Base-by-base conservation (phyloP, 2,888 invertebrate species). In the Cacoxenus indagator region DNA sequence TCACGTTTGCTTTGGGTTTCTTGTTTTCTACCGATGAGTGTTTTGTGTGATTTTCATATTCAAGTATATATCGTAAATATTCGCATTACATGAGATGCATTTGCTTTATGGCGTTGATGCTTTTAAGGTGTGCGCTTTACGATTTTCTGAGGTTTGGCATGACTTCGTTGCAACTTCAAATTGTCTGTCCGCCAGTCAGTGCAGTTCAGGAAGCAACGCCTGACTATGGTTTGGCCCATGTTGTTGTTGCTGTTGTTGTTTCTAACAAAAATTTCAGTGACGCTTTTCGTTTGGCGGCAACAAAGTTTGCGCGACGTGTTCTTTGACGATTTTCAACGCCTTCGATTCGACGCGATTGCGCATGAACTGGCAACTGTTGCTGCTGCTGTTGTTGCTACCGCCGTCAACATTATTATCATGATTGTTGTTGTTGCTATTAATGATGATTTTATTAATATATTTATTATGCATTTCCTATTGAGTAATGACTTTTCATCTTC, bases 281-380 rank as follows among this genome's bases (percentile, higher is more conserved):
- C 9, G 43, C n/a, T 43, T 11, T 43, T 43, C 14, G 45, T 43
- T 11, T 11, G 11, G 45, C 1, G 22, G 61, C 61, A 22, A 62
- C 61, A 22, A 62, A 62, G 19, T 8, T n/a, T 67, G 64, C 74
- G 80, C 80, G 80, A 82, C 83, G 76, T 75, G 83, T 81, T 83
- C 83, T 81, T 81, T 81, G 81, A 81, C 83, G 82, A 81, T 81
- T 81, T 81, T 81, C 83, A 84, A 82, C 82, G 83, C 82, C 83
- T 84, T 78, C 79, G 77, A 73, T 62, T 62, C 61, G 61, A 31
- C 31, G 61, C 61, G 61, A 62, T 62, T 62, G 43, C 61, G 59
- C 29, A 59, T 59, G 59, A 31, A 59, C 31, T 59, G 59, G 59
- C 59, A 59, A 59, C 29, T 65, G 65, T 54, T 55, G 57, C 65